Conservation (phyloP, 2,797 vertebrate genomes). For the Urosaurus nigricauda region DNA sequence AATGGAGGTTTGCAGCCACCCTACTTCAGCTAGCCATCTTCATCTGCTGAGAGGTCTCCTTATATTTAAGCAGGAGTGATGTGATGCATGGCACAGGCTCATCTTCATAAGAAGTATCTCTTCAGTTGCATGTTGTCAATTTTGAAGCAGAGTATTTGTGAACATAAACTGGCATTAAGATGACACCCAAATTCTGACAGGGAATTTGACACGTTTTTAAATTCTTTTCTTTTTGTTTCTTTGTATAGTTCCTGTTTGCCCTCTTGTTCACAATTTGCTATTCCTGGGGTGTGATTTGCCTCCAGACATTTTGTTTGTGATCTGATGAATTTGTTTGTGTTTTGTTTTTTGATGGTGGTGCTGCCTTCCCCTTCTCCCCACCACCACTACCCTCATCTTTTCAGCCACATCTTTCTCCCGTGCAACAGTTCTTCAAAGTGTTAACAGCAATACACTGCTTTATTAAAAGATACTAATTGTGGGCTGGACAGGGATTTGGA, state of each 20-base stretch:
- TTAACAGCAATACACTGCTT: background rate
- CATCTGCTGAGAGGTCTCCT: background rate
- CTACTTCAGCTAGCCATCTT: background rate
- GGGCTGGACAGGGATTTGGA: background rate
- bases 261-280: background rate
- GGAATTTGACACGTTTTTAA: background rate
- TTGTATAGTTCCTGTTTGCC: background rate
- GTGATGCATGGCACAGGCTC: background rate
- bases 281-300: background rate
- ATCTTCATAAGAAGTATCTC: background rate
- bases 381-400: background rate
- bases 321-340: background rate
- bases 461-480: background rate
- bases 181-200: background rate
- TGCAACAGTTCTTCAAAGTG: slow-evolving; percentile 5
- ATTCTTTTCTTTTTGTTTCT: too few relatives aligned
- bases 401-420: background rate
- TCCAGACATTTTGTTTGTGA: background rate
- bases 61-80: background rate
- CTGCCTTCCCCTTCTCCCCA: background rate
- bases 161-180: background rate
- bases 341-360: background rate
- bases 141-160: background rate
- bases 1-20: too few relatives aligned
- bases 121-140: background rate